phyloP scores from a whole-genome alignment of 1,140 invertebrate genomes.

The Megathymus violae region DNA sequence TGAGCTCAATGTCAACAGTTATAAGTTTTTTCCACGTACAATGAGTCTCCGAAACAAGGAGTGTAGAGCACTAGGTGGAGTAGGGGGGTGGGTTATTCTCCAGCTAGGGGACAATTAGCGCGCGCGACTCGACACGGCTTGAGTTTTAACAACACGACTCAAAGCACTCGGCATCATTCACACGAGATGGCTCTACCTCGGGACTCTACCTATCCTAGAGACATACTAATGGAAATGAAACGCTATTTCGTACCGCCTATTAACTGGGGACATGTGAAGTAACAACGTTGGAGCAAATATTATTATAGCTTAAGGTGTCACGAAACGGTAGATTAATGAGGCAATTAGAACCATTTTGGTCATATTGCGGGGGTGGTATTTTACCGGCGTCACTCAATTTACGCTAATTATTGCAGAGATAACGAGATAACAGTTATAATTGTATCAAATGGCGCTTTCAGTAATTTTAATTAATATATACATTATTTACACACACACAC shows the following conservation, averaged over 20 bases:
- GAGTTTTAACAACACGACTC: slow-evolving; percentile 77
- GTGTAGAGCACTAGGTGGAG: slow-evolving; percentile 67
- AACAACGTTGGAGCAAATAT: neutral
- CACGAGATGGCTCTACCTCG: slow-evolving; percentile 57
- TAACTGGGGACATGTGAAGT: slow-evolving; percentile 3
- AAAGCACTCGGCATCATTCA: slow-evolving; percentile 75
- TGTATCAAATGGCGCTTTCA: neutral
- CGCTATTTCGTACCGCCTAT: slow-evolving; percentile 16
- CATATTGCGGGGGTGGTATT: slow-evolving; percentile 18
- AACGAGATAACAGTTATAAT: slow-evolving; percentile 8
- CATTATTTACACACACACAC: too few species aligned
- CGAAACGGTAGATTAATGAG: slow-evolving; percentile 20
- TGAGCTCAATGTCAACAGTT: slow-evolving; percentile 76
- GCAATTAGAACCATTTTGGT: slow-evolving; percentile 36
- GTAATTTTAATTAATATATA: neutral
- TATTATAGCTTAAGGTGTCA: slow-evolving; percentile 16
- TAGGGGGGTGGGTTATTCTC: slow-evolving; percentile 45
- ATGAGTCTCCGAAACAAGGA: slow-evolving; percentile 69
- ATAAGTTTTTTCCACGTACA: slow-evolving; percentile 68
- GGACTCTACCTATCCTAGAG: slow-evolving; percentile 47
- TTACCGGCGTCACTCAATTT: neutral
- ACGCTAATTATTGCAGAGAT: slow-evolving; percentile 11
- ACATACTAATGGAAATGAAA: slow-evolving; percentile 45
- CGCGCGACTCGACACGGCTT: slow-evolving; percentile 77
- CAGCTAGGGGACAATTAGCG: slow-evolving; percentile 78